These are phyloP conservation scores for Sebastes hubbsi DNA, from an alignment of 2,797 vertebrate species.

Conservation along the genomic window DNA sequence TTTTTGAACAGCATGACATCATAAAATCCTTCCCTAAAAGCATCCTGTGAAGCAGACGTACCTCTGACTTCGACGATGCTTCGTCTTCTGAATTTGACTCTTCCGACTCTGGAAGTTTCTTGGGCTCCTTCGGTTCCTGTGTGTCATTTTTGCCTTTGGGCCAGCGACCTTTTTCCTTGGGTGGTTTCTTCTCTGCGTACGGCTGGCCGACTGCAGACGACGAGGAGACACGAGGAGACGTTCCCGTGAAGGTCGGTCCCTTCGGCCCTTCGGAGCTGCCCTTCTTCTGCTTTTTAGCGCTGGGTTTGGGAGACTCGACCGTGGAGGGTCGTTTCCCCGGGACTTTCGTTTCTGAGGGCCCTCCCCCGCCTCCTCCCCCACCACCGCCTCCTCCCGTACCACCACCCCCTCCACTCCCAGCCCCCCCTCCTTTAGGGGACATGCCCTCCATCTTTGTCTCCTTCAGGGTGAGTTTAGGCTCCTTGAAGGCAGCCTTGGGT, in stretches of 20 bases:
- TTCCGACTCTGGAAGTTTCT: constrained; percentile 90
- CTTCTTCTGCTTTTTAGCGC: constrained; percentile 95
- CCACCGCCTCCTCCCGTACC: constrained; percentile 73
- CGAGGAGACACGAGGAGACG: constrained; percentile 88
- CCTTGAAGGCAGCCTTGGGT: constrained; percentile 97
- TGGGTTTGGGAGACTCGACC: constrained; percentile 93
- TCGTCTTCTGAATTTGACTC: constrained; percentile 97
- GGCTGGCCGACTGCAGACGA: constrained; percentile 65
- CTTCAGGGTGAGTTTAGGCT: constrained; percentile 96
- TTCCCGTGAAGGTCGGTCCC: constrained; percentile 80
- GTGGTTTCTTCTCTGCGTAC: constrained; percentile 89
- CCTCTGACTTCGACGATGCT: constrained; percentile 96
- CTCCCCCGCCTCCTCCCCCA: constrained; percentile 69
- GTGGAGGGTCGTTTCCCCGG: constrained; percentile 92
- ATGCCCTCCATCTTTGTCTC: constrained; percentile 94
- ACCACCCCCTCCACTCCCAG: constrained; percentile 76
- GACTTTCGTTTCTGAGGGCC: constrained; percentile 83
- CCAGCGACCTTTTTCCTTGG: constrained; percentile 91
- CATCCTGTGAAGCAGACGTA: constrained; percentile 52
- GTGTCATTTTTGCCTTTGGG: constrained; percentile 88
- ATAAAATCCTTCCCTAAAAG: neutral
- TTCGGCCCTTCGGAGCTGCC: constrained; percentile 90
- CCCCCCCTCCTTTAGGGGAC: constrained; percentile 92
- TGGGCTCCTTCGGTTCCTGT: constrained; percentile 89
- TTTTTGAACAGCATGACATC: neutral